A percentile compares a stretch with the other conserved stretches of the same genome.
phyloP scores from a whole-genome alignment of 2,113 vertebrate genomes.

The Phoenicopterus ruber region DNA sequence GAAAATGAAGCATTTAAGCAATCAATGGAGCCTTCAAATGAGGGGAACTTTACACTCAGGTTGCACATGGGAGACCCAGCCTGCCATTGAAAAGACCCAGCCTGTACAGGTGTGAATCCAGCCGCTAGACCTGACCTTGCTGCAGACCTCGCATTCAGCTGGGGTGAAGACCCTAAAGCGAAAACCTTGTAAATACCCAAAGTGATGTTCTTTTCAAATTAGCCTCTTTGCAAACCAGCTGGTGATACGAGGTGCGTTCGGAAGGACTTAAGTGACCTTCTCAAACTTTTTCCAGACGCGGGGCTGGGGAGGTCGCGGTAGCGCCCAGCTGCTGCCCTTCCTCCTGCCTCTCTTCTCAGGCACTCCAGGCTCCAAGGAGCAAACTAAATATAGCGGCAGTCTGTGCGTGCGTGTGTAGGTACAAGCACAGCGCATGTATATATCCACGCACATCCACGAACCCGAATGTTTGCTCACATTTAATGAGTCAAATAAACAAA shows the following conservation, averaged over 20 bases:
- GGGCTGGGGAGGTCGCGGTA: not conserved
- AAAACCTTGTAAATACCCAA: not conserved
- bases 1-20: not conserved
- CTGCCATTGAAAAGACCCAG: not conserved
- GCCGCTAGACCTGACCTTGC: not conserved
- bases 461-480: constrained; percentile 22
- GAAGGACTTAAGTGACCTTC: not conserved
- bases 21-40: not conserved
- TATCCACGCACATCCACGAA: not conserved
- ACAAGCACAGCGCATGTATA: not conserved
- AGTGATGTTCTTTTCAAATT: not conserved
- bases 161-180: not conserved
- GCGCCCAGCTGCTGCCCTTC: not conserved
- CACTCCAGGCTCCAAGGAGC: not conserved
- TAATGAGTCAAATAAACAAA: constrained; percentile 36
- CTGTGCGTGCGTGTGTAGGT: fast-evolving
- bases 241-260: not conserved
- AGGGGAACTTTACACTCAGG: not conserved
- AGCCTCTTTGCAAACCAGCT: not conserved
- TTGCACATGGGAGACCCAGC: not conserved
- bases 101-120: not conserved
- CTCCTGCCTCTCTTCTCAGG: constrained; percentile 31
- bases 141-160: not conserved
- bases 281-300: fast-evolving
- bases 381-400: not conserved